Percentiles rank a stretch among this genome's conserved stretches.
phyloP scores from a whole-genome alignment of 2,113 vertebrate genomes.

The Sus scrofa region T2T-Sscrofa CM000827.6:76457001-76457500 shows the following conservation, averaged over 20 bases:
- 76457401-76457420: neutral
- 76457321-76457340: neutral
- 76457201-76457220: slow-evolving; percentile 17
- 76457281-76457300: neutral
- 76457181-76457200: slow-evolving; percentile 2
- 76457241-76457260: neutral
- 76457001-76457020: slow-evolving; percentile 31
- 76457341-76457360: neutral
- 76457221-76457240: neutral
- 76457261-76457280: neutral
- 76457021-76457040: slow-evolving; percentile 7
- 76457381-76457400: neutral
- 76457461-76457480: neutral
- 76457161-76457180: slow-evolving; percentile 30
- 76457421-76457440: neutral
- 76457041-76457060: slow-evolving; percentile 20
- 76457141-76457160: slow-evolving; percentile 27
- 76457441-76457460: neutral
- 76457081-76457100: neutral
- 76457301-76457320: neutral
- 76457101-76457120: neutral
- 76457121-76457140: slow-evolving; percentile 47
- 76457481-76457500: neutral
- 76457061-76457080: neutral
- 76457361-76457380: neutral